These are phyloP conservation scores for Falco columbarius DNA, from an alignment of 2,797 vertebrate species.

Conservation along the genomic window DNA sequence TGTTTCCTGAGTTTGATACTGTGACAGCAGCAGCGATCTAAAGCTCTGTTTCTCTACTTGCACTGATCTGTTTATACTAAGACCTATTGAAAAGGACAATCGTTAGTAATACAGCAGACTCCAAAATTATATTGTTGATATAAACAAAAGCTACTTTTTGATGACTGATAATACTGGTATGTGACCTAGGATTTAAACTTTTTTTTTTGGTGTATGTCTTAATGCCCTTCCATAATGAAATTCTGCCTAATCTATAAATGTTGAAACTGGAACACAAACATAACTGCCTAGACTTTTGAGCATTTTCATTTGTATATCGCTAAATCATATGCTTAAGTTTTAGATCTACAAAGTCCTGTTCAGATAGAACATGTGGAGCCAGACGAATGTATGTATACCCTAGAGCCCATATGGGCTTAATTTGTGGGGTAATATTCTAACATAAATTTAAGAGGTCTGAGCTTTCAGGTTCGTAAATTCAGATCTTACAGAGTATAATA, in stretches of 20 bases:
- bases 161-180: not conserved
- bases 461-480: not conserved
- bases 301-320: not conserved
- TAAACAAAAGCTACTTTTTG: not conserved
- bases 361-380: not conserved
- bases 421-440: not conserved
- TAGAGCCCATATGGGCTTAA: not conserved
- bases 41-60: slow-evolving; percentile 69
- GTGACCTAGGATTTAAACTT: not conserved
- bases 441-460: not conserved
- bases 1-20: slow-evolving; percentile 46
- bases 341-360: not conserved
- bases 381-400: not conserved
- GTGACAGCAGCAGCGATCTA: not conserved
- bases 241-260: not conserved
- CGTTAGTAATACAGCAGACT: not conserved
- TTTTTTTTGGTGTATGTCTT: not conserved
- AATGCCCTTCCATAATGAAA: not conserved
- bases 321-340: not conserved
- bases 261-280: not conserved
- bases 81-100: slow-evolving; percentile 53
- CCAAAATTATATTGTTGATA: not conserved
- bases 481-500: not conserved
- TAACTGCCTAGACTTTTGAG: not conserved
- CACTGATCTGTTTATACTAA: slow-evolving; percentile 55